A percentile compares a stretch with the other conserved stretches of the same genome.
These are phyloP conservation scores for Deroptyus accipitrinus DNA, from an alignment of 2,113 vertebrate species.

Conservation along the genomic window DNA sequence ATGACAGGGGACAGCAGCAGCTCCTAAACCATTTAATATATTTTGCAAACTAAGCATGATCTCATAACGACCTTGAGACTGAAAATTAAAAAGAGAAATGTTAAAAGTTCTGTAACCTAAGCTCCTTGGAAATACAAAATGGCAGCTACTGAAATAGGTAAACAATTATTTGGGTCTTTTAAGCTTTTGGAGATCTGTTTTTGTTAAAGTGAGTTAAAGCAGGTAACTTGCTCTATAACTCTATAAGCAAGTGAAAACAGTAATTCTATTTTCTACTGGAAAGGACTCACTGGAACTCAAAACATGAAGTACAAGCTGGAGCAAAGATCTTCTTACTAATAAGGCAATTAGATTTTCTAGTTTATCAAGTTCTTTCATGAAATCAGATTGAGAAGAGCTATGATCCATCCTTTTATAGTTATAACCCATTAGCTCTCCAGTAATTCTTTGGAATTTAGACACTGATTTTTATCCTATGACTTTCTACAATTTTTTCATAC, in stretches of 20 bases:
- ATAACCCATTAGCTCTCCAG: neutral
- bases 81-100: constrained; percentile 24
- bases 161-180: neutral
- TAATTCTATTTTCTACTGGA: neutral
- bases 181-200: neutral
- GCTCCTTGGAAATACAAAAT: neutral
- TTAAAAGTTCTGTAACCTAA: neutral
- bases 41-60: constrained; percentile 90
- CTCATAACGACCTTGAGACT: constrained; percentile 96
- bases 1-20: constrained; percentile 81
- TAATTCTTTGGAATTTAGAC: neutral
- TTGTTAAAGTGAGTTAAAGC: neutral
- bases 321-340: neutral
- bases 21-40: constrained; percentile 86
- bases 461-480: neutral
- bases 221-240: neutral
- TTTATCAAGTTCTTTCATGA: neutral
- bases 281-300: neutral
- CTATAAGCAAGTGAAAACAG: neutral
- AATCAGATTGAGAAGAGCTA: neutral
- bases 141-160: neutral
- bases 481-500: neutral
- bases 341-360: neutral
- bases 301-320: neutral
- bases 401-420: neutral